Evolutionary conservation across 1,140 invertebrate genomes (phyloP), one percentile per base, ranked within the genome.

Genomic region (Solen grandis): DNA sequence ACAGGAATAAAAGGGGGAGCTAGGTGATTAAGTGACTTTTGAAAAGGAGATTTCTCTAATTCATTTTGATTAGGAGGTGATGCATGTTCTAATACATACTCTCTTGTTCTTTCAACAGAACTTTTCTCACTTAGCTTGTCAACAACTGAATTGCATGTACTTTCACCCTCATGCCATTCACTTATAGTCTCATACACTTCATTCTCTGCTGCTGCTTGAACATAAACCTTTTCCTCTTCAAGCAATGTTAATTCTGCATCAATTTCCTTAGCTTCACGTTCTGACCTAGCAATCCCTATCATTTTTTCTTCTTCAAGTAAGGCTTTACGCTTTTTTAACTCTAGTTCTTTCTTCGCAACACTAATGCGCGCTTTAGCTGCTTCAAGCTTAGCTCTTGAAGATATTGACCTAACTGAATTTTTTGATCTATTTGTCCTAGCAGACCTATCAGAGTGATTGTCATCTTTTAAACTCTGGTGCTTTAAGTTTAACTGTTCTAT

Each of bases 181-280:
- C 60, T 63, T 3, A 63, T 5, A 10, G 60, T 63, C 41, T 63
- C 60, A 36, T 36, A 63, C 31, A 63, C 3, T 13, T 63, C 31
- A 36, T 63, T 63, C 22, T 63, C 60, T 63, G 60, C 60, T 63
- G 2, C 19, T 63, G 60, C 60, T n/a, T 63, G 33, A 36, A 36
- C 60, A 63, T 29, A 35, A 2, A 35, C 2, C 19, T 38, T 63
- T 36, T 63, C 4, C 2, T 63, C 35, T 10, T 63, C 41, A 22
- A 63, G 33, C 2, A 63, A n/a, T 36, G 16, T 10, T 5, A 63
- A n/a, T n/a, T 63, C 60, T 3, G 60, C 60, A 25, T 63, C 4
- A 35, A 63, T 63, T 5, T 29, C 31, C 29, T 63, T 63, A 2
- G 35, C 60, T n/a, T 36, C 5, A 22, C 60, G 22, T 8, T 63